A percentile compares a stretch with the other conserved stretches of the same genome.
Conservation (phyloP, 1,140 invertebrate genomes). For the Cydia splendana region DNA sequence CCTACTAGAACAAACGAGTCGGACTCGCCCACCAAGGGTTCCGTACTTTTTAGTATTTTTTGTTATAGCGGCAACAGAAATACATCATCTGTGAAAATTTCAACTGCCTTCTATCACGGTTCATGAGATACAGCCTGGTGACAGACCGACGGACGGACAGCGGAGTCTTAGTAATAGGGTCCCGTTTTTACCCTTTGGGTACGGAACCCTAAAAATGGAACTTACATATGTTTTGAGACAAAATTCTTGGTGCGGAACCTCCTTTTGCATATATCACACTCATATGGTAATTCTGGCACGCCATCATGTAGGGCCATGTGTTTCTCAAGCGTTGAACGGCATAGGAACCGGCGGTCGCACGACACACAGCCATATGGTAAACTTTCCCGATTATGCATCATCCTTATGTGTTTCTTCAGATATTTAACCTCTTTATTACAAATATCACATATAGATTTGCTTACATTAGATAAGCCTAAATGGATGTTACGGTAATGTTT, state of each 20-base stretch:
- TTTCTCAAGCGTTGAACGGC: not conserved
- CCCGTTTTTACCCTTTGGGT: no score
- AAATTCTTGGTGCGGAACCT: constrained; percentile 45
- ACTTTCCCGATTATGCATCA: constrained; percentile 15
- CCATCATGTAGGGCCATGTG: constrained; percentile 14
- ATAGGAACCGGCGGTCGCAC: constrained; percentile 38
- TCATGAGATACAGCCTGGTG: no score
- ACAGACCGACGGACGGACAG: no score
- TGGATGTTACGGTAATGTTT: constrained; percentile 62
- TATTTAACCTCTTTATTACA: constrained; percentile 54
- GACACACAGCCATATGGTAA: constrained; percentile 37
- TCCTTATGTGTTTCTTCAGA: not conserved
- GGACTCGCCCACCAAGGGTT: no score
- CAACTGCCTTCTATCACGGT: no score
- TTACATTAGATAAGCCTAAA: constrained; percentile 45
- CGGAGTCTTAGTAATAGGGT: no score
- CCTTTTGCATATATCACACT: constrained; percentile 55
- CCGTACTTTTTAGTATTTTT: no score
- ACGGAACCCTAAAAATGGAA: no score
- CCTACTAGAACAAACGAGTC: no score
- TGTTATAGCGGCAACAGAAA: no score
- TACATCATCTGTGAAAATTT: no score
- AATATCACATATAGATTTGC: constrained; percentile 56
- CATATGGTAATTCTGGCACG: constrained; percentile 37
- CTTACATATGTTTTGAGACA: constrained; percentile 56